Conservation (phyloP, 2,888 invertebrate species). For the Trissoscelio sp. region DNA sequence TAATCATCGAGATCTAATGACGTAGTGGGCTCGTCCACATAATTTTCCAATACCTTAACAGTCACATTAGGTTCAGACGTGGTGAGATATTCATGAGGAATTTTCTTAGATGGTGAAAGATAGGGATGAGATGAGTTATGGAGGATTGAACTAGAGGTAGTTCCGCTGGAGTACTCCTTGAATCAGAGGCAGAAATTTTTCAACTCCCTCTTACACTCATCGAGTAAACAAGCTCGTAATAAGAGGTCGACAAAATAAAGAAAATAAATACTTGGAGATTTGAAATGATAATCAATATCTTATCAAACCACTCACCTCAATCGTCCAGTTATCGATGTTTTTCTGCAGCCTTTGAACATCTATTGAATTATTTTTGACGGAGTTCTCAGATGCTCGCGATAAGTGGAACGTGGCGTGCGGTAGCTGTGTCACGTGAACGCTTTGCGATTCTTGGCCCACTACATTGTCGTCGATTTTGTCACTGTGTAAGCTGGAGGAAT, state of each 20-base stretch:
- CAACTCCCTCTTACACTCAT: slow-evolving; percentile 18
- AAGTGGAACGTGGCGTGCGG: slow-evolving; percentile 51
- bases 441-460: slow-evolving; percentile 71
- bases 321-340: slow-evolving; percentile 93
- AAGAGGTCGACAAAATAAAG: neutral
- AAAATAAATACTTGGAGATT: neutral
- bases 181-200: slow-evolving; percentile 51
- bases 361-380: slow-evolving; percentile 84
- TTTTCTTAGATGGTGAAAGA: slow-evolving; percentile 88
- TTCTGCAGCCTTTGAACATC: slow-evolving; percentile 91
- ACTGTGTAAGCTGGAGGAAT: neutral
- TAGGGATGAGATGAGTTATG: slow-evolving; percentile 78
- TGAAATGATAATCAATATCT: slow-evolving; percentile 29
- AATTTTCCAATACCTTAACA: slow-evolving; percentile 36
- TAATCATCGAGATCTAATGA: slow-evolving; percentile 44
- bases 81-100: slow-evolving; percentile 90
- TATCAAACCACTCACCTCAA: slow-evolving; percentile 76
- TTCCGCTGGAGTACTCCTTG: slow-evolving; percentile 80
- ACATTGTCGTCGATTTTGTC: slow-evolving; percentile 70
- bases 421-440: slow-evolving; percentile 67
- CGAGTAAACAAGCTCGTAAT: neutral
- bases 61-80: slow-evolving; percentile 81
- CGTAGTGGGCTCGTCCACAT: slow-evolving; percentile 28
- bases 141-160: slow-evolving; percentile 74
- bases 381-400: neutral